Conservation (phyloP, 2,888 invertebrate genomes). For the Coronaproctus castanopsis region DNA sequence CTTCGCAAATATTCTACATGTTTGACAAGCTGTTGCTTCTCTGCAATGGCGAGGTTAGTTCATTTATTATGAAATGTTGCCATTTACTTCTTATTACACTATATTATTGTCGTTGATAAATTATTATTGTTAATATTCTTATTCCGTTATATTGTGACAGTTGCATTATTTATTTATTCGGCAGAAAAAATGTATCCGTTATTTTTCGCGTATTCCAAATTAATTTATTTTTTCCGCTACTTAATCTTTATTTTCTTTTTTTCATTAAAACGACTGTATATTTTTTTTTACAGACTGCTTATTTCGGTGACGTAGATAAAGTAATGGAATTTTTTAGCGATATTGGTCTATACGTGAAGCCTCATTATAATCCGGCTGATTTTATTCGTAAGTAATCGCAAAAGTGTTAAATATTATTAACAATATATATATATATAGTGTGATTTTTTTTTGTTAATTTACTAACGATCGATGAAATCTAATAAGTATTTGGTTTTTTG, state of each 20-base stretch:
- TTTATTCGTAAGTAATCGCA: slow-evolving; percentile 42
- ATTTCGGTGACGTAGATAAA: slow-evolving; percentile 48
- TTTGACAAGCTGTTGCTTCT: slow-evolving; percentile 52
- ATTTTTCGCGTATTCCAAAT: too few relatives aligned
- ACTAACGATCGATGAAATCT: too few relatives aligned
- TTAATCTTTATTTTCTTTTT: neutral
- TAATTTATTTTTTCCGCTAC: neutral
- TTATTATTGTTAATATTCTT: neutral
- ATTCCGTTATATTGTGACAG: too few relatives aligned
- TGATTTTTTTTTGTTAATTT: too few relatives aligned
- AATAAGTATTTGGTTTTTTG: too few relatives aligned
- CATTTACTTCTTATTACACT: neutral
- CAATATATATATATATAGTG: too few relatives aligned
- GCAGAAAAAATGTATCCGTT: too few relatives aligned
- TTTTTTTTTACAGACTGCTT: slow-evolving; percentile 35
- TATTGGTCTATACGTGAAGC: slow-evolving; percentile 47
- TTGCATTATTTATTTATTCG: too few relatives aligned
- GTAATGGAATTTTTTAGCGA: slow-evolving; percentile 50
- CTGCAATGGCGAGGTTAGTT: slow-evolving; percentile 38
- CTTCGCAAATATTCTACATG: slow-evolving; percentile 64
- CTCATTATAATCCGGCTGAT: slow-evolving; percentile 68
- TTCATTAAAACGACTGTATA: neutral
- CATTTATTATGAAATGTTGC: too few relatives aligned
- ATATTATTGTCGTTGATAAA: neutral
- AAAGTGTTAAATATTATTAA: too few relatives aligned